Percentiles rank a stretch among this genome's conserved stretches.
phyloP scores from a whole-genome alignment of 2,888 invertebrate genomes.

The Pyrochroa serraticornis region DNA sequence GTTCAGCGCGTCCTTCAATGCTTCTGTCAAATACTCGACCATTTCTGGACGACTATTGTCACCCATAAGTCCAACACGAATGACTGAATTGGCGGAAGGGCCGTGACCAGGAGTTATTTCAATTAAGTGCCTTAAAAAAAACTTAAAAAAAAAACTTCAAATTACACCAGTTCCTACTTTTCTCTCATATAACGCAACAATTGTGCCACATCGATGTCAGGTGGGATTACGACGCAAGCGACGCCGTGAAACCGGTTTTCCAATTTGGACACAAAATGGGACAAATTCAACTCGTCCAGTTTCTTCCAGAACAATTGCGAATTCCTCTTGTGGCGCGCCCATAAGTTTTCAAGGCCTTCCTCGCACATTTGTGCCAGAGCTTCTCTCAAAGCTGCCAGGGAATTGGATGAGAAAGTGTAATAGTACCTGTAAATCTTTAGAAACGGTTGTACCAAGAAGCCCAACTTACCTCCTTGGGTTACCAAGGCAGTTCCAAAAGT shows the following conservation, averaged over 20 bases:
- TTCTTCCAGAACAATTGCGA: constrained; percentile 69
- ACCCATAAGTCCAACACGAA: constrained; percentile 85
- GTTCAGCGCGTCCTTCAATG: constrained; percentile 48
- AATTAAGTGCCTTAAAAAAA: constrained; percentile 61
- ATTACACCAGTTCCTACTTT: constrained; percentile 29
- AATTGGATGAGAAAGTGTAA: constrained; percentile 78
- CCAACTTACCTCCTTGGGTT: constrained; percentile 27
- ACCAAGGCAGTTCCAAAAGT: constrained; percentile 65
- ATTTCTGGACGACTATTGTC: constrained; percentile 56
- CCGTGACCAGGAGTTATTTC: constrained; percentile 82
- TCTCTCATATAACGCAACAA: constrained; percentile 33
- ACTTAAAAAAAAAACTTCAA: background rate
- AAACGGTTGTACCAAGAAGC: background rate
- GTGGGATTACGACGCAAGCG: constrained; percentile 67
- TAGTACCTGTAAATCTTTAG: constrained; percentile 67
- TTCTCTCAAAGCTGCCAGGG: constrained; percentile 78
- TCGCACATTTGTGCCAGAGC: constrained; percentile 72
- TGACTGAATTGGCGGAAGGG: constrained; percentile 74
- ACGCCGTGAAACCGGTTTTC: constrained; percentile 70
- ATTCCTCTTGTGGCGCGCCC: constrained; percentile 71
- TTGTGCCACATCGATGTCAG: constrained; percentile 64
- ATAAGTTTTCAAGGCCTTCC: constrained; percentile 70
- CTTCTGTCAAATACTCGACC: constrained; percentile 48
- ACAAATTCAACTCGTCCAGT: constrained; percentile 68
- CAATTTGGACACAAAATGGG: constrained; percentile 70